Percentiles rank a stretch among this genome's conserved stretches.
Conservation (phyloP, 1,140 invertebrate genomes). For the Littorina saxatilis region DNA sequence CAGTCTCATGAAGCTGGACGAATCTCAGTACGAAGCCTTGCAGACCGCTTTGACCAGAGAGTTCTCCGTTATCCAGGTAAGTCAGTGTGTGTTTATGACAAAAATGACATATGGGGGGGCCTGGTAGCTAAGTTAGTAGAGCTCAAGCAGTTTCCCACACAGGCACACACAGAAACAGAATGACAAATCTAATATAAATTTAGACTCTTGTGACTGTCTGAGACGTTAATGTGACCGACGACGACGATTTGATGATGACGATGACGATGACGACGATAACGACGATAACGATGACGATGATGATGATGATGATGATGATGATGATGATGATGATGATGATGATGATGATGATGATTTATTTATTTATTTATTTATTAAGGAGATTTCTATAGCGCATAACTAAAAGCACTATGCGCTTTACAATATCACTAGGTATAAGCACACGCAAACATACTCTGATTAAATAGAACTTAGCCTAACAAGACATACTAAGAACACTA, state of each 20-base stretch:
- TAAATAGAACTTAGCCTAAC: too few relatives aligned
- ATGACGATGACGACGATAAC: neutral
- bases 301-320: slow-evolving; percentile 16
- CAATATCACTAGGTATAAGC: too few relatives aligned
- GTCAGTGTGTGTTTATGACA: slow-evolving; percentile 71
- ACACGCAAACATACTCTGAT: too few relatives aligned
- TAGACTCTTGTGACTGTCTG: neutral
- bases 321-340: slow-evolving; percentile 7
- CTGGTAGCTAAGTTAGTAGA: slow-evolving; percentile 67
- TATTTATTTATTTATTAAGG: too few relatives aligned
- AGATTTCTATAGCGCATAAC: too few relatives aligned
- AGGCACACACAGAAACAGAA: neutral
- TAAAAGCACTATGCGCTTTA: too few relatives aligned
- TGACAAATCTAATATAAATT: neutral
- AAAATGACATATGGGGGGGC: slow-evolving; percentile 73
- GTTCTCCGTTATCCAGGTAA: slow-evolving; percentile 84
- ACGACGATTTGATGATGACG: neutral
- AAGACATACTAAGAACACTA: too few relatives aligned
- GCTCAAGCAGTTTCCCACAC: slow-evolving; percentile 53
- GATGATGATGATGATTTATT: slow-evolving; percentile 3
- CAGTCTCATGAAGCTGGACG: slow-evolving; percentile 69
- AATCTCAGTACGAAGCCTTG: slow-evolving; percentile 76
- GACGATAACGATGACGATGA: neutral
- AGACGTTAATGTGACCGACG: neutral
- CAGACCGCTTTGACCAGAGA: slow-evolving; percentile 75